Base-by-base conservation (phyloP, 2,797 vertebrate species). In the Furcifer pardalis region DNA sequence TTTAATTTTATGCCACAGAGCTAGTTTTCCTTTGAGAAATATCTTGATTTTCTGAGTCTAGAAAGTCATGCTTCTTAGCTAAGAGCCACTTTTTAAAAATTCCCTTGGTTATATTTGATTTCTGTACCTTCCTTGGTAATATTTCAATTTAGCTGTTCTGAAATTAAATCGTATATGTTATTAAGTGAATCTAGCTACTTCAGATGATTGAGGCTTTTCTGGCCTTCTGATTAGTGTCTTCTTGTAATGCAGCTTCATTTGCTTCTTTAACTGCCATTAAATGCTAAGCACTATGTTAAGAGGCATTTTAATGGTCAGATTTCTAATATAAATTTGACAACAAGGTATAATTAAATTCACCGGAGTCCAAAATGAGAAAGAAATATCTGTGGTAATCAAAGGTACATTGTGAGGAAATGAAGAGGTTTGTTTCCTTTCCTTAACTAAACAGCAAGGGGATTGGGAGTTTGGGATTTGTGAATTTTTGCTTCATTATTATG, bases 391-490 rank as follows among this genome's bases (percentile, higher is more conserved):
- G 60, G 52, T 21, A 81, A 65, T 75, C 72, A 66, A 49, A 83
- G 77, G 37, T 65, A 44, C 42, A 7, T 27, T 49, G 46, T 63
- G 40, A 65, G 77, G 42, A 86, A 86, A 75, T 30, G 85, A 77
- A 84, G 66, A 87, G 83, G 32, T 79, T 65, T 85, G 6, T 86
- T 90, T 90, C 71, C 21, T 86, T 89, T 89, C 72, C 30, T 72
- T 62, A 2, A 30, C 0, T 80, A 74, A 72, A 83, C 35, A 25
- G 60, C 80, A 73, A 86, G 79, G 83, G 42, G 12, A 10, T 12
- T 17, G n/a, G 19, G 81, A 21, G 82, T 72, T 63, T n/a, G 23
- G 17, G 77, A 82, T 40, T 69, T 81, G 82, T 52, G 30, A 82
- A 52, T 85, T 90, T 77, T 44, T 69, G 19, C 0, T 30, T 8